A percentile compares a stretch with the other conserved stretches of the same genome.
Evolutionary conservation across 2,113 vertebrate species (phyloP).

Genomic region (Bubalus kerabau): DNA sequence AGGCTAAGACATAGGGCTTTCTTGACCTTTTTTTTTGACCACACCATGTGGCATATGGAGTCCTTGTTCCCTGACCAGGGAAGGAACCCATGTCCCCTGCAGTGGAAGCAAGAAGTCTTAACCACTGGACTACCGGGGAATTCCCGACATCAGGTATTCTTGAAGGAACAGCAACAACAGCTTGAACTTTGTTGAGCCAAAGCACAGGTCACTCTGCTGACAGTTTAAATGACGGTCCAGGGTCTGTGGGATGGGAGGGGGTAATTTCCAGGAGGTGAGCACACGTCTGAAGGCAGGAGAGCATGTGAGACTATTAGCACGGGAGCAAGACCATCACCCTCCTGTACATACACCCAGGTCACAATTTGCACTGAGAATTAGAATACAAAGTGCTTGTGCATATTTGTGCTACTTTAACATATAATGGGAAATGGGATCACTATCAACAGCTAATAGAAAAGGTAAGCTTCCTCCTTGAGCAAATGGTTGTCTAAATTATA

Average conservation of each 20-base stretch:
- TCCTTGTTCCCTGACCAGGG: background rate
- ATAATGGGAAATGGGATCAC: background rate
- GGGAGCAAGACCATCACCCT: background rate
- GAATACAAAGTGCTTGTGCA: accelerated
- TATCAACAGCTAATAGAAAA: background rate
- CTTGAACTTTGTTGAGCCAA: background rate
- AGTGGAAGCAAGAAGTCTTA: background rate
- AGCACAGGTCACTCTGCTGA: background rate
- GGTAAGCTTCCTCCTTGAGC: background rate
- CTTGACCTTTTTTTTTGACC: background rate
- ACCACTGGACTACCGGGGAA: background rate
- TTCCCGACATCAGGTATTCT: background rate
- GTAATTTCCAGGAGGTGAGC: background rate
- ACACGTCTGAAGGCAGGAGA: background rate
- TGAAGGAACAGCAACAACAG: background rate
- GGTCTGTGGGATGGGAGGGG: accelerated
- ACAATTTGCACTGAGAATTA: background rate
- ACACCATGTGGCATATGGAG: background rate
- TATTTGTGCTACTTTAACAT: background rate
- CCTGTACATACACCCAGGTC: accelerated
- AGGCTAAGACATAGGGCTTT: accelerated
- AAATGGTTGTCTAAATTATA: background rate
- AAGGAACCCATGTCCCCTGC: background rate
- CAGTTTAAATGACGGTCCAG: background rate
- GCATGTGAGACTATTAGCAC: too few relatives aligned